These are phyloP conservation scores for Megaceryle maxima DNA, from an alignment of 2,113 vertebrate species.

Conservation along the genomic window DNA sequence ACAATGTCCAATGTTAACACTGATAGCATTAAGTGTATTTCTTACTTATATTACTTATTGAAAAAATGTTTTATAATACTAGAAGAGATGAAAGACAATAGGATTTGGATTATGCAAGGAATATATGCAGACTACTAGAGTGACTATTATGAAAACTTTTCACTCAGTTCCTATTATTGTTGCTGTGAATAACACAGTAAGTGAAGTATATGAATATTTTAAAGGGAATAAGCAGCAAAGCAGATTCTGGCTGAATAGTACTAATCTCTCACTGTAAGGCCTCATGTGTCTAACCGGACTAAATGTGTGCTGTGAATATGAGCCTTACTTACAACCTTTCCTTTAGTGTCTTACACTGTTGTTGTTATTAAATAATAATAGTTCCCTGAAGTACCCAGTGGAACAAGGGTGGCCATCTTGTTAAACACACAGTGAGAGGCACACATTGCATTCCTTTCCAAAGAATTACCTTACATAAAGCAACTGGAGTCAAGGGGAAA, in stretches of 20 bases:
- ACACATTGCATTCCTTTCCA: background rate
- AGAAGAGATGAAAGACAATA: background rate
- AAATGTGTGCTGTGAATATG: background rate
- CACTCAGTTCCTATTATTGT: background rate
- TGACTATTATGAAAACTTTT: background rate
- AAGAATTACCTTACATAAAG: background rate
- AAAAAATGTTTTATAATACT: background rate
- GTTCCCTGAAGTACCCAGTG: background rate
- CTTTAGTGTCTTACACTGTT: background rate
- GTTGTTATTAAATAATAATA: conserved; percentile 38
- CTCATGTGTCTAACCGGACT: background rate
- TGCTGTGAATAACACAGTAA: background rate
- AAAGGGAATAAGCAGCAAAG: background rate
- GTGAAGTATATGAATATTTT: conserved; percentile 31
- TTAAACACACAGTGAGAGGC: background rate
- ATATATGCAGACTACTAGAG: background rate
- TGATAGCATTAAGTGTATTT: background rate
- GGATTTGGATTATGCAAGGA: background rate
- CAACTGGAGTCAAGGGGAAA: background rate
- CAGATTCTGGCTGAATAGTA: background rate
- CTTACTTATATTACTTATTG: background rate
- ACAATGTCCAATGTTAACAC: background rate
- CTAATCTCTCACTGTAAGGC: background rate
- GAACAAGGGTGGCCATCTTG: background rate
- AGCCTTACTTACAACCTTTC: background rate